A percentile compares a stretch with the other conserved stretches of the same genome.
These are phyloP conservation scores for Mustelus asterias DNA, from an alignment of 2,113 vertebrate genomes.

Conservation along the genomic window DNA sequence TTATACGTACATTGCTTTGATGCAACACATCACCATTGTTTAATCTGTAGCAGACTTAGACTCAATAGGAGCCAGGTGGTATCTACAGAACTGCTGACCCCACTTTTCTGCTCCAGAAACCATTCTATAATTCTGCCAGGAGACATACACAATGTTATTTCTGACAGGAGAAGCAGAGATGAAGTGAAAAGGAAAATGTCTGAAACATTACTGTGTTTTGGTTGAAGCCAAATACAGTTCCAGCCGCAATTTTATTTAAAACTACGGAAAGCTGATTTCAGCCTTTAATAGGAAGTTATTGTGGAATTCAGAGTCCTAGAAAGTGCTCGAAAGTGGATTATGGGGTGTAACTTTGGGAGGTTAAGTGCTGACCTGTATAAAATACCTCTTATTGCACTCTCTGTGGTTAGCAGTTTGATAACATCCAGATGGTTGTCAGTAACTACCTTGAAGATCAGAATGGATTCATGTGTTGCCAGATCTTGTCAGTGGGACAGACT, in stretches of 20 bases:
- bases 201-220: background rate
- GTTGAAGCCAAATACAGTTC: background rate
- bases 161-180: conserved; percentile 18
- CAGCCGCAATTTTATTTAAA: background rate
- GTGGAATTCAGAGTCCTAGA: background rate
- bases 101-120: background rate
- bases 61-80: conserved; percentile 28
- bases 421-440: background rate
- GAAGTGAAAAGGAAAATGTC: conserved; percentile 17
- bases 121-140: background rate
- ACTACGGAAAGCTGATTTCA: background rate
- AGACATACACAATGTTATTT: background rate
- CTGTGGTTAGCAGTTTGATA: background rate
- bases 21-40: conserved; percentile 14
- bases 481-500: background rate
- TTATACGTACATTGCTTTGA: background rate
- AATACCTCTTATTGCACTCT: too few species aligned
- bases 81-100: conserved; percentile 20
- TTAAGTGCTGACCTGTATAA: background rate
- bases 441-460: background rate
- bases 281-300: background rate
- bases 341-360: background rate
- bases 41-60: conserved; percentile 14
- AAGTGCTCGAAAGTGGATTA: background rate
- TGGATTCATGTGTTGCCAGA: background rate